Evolutionary conservation across 2,888 invertebrate genomes (phyloP), one percentile per base, ranked within the genome.

Genomic region (Atrina japonica): DNA sequence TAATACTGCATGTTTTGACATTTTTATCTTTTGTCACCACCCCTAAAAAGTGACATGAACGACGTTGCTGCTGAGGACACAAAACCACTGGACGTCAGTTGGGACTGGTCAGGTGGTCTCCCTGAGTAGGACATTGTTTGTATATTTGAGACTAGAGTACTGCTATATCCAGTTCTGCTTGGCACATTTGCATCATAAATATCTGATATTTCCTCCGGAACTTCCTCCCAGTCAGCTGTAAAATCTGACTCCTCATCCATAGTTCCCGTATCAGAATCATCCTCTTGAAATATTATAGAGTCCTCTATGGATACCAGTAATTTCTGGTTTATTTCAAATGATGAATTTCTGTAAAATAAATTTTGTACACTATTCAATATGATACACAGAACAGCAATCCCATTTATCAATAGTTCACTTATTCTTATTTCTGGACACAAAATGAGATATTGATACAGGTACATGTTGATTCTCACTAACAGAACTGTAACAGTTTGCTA

Each of bases 31-130:
- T 70, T 66, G 27, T 78, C 76, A 3, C 75, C 68, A 14, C 78
- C 80, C 52, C 83, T 93, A 94, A 95, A 95, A 86, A 96, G 93
- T 67, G 96, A 96, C 52, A 94, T 95, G 79, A 96, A 92, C 77
- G 95, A 94, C 68, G 95, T 95, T 63, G 95, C 95, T 29, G 96
- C 95, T 83, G 96, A 95, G 68, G 95, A 94, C 83, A 96, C 94
- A 25, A 96, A 92, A 63, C 95, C 94, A 30, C 94, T 94, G 47
- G 94, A 94, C 77, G 94, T 93, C 5, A 63, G 18, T n/a, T 63
- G 63, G 9, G 56, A 56, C 40, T n/a, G n/a, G n/a, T 69, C 69
- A 7, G 64, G 41, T 29, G 56, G 58, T n/a, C 47, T 45, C 16
- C 47, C 55, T 14, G 73, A 64, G 50, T 77, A 75, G 7, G 68